A percentile compares a stretch with the other conserved stretches of the same genome.
Evolutionary conservation across 23 tunicate genomes (phyloP).

Genomic region (Halocynthia aurantium): DNA sequence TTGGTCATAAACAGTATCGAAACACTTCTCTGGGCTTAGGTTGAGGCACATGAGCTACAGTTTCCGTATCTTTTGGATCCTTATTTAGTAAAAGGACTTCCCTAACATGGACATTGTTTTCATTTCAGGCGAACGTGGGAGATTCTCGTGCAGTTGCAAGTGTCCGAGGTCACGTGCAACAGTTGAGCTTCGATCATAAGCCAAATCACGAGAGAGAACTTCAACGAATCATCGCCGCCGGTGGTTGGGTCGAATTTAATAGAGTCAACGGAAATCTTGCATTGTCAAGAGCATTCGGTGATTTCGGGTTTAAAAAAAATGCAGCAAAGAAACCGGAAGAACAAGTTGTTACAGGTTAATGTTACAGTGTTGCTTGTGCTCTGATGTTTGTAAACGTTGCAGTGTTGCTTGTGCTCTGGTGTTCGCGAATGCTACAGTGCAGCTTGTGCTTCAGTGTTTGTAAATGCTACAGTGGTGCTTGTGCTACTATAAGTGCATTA

Average conservation of each 20-base stretch:
- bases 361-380: constrained; percentile 3
- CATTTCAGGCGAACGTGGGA: constrained; percentile 75
- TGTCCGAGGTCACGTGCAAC: constrained; percentile 92
- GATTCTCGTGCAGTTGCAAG: constrained; percentile 98
- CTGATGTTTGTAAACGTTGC: not conserved
- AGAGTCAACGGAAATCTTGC: constrained; percentile 97
- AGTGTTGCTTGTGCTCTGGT: too few relatives aligned
- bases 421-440: too few relatives aligned
- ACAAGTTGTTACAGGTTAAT: constrained; percentile 89
- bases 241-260: constrained; percentile 91
- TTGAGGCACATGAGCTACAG: too few relatives aligned
- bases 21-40: too few relatives aligned
- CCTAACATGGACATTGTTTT: not conserved
- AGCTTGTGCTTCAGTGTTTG: too few relatives aligned
- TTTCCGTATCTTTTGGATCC: too few relatives aligned
- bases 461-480: too few relatives aligned
- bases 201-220: constrained; percentile 93
- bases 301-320: constrained; percentile 74
- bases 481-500: too few relatives aligned
- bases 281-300: constrained; percentile 92
- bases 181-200: constrained; percentile 90
- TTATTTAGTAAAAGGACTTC: too few relatives aligned
- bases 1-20: too few relatives aligned
- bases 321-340: constrained; percentile 51
- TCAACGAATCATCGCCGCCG: constrained; percentile 87